phyloP scores from a whole-genome alignment of 2,888 invertebrate species.

The Cybosia mesomella region DNA sequence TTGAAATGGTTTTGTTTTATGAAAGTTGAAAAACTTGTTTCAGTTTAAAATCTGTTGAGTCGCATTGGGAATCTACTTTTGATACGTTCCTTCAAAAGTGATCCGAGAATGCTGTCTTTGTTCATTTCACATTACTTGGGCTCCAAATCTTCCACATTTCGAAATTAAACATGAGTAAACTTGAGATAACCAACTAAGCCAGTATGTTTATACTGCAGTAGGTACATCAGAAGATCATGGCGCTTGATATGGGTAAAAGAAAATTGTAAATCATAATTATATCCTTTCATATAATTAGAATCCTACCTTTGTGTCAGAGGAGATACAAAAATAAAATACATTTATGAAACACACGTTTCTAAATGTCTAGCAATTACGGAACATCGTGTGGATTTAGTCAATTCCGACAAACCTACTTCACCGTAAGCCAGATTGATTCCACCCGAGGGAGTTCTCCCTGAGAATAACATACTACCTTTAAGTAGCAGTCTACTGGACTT shows the following conservation, averaged over 20 bases:
- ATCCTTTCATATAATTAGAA: too few relatives aligned
- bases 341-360: background rate
- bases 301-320: too few relatives aligned
- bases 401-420: background rate
- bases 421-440: background rate
- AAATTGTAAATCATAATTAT: too few relatives aligned
- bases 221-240: too few relatives aligned
- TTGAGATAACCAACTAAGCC: background rate
- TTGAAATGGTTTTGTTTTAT: constrained; percentile 26
- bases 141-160: constrained; percentile 24
- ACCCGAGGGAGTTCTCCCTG: background rate
- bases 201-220: background rate
- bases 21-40: constrained; percentile 34
- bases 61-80: constrained; percentile 30
- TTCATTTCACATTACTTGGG: constrained; percentile 9
- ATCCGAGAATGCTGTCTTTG: constrained; percentile 2
- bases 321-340: background rate
- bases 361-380: too few relatives aligned
- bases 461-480: background rate
- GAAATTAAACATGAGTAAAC: background rate
- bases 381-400: background rate
- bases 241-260: too few relatives aligned
- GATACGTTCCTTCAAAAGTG: constrained; percentile 17
- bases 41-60: constrained; percentile 32
- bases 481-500: background rate